Base-by-base conservation (phyloP, 1,140 invertebrate species). In the Theocolax elegans region DNA sequence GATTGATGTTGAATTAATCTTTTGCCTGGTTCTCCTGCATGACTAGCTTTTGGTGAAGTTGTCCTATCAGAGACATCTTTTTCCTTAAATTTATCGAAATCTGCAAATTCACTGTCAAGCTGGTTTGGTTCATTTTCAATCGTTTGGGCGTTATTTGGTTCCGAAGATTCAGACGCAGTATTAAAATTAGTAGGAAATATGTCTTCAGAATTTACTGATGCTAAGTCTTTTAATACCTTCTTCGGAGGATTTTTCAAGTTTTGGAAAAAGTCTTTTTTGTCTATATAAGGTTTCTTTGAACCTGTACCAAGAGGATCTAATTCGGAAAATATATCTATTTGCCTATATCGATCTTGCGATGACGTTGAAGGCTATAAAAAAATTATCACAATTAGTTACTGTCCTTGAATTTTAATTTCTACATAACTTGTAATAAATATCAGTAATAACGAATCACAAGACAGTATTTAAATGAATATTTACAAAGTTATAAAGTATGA, bases 181-280 rank as follows among this genome's bases (percentile, higher is more conserved):
- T 79, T 78, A 59, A 86, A 86, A 72, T 82, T 81, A 0, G 83
- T 81, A 23, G 82, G 81, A 38, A 85, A 84, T 0, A 81, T 83
- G 9, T 86, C 81, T 40, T 77, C 60, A 7, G 80, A 81, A 66
- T 68, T 82, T 29, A 81, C 84, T 3, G 79, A 77, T 9, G 91
- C 91, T 76, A 96, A 86, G 83, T 95, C 94, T 87, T 95, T 96
- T 49, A 95, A 87, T 19, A 93, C 91, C 87, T 95, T 95, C 87
- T 95, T 95, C 60, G 94, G 93, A 71, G 94, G 94, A 86, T 96
- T 96, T 88, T 96, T 96, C 71, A 96, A 87, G 79, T 96, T 93
- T 87, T 95, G 93, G 88, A 97, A 97, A 86, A 97, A 97, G 82
- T 95, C 94, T 89, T 96, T 96, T 86, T 95, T 95, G 88, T 97